Evolutionary conservation across 2,113 vertebrate species (phyloP).

Genomic region (Phalacrocorax aristotelis): DNA sequence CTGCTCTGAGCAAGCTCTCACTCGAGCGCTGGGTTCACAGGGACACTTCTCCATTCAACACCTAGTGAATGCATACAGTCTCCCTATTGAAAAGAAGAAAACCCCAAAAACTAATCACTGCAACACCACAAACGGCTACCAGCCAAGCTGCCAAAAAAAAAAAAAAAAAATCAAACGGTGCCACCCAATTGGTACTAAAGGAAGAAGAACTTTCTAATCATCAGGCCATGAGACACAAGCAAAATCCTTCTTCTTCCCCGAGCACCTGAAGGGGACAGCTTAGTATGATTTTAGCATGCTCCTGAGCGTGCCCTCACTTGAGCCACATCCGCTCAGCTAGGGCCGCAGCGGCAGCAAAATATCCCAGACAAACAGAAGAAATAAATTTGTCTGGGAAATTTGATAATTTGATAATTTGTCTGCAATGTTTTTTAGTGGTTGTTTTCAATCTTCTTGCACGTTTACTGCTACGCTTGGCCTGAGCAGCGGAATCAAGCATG

Average conservation of each 20-base stretch:
- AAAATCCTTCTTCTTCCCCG: background rate
- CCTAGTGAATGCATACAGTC: accelerated
- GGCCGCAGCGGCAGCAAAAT: background rate
- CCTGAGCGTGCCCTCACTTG: background rate
- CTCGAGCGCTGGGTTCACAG: background rate
- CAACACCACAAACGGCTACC: background rate
- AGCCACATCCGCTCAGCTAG: accelerated
- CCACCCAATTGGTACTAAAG: background rate
- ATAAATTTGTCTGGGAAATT: no score
- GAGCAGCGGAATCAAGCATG: accelerated
- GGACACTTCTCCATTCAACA: background rate
- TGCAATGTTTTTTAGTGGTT: background rate
- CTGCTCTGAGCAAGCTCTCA: background rate
- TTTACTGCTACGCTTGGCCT: background rate
- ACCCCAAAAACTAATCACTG: background rate
- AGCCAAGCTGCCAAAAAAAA: background rate
- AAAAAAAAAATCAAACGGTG: background rate
- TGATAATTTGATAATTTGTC: no score
- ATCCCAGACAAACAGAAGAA: background rate
- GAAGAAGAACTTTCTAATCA: background rate
- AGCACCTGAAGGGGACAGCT: accelerated
- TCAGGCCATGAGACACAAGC: background rate
- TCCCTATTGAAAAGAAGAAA: background rate
- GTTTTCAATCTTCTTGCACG: background rate
- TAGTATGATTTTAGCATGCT: accelerated